Percentiles rank a stretch among this genome's conserved stretches.
Conservation (phyloP, 2,797 vertebrate species). For the Acestrorhynchus altus region DNA sequence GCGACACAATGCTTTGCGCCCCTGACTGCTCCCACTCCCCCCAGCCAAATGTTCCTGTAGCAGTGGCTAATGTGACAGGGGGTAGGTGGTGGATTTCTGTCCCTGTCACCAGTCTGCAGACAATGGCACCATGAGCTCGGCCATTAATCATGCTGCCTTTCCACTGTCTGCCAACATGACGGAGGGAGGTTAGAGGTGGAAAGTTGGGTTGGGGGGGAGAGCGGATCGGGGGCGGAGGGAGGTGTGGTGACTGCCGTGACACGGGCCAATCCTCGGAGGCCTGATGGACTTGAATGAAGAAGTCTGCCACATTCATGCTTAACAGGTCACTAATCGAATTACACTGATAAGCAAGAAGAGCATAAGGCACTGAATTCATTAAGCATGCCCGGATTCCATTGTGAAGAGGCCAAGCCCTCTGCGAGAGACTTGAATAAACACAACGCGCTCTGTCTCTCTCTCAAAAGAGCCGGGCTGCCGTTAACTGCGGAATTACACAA, state of each 20-base stretch:
- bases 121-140: constrained; percentile 73
- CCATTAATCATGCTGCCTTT: constrained; percentile 80
- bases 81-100: constrained; percentile 74
- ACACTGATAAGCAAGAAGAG: constrained; percentile 73
- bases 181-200: constrained; percentile 64
- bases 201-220: constrained; percentile 62
- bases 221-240: constrained; percentile 54
- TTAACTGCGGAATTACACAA: constrained; percentile 66
- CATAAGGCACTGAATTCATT: constrained; percentile 75
- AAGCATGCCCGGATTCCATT: constrained; percentile 70
- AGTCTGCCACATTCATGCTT: constrained; percentile 73
- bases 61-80: constrained; percentile 72
- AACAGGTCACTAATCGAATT: constrained; percentile 83
- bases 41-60: constrained; percentile 66
- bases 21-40: constrained; percentile 45
- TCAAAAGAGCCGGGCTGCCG: constrained; percentile 65
- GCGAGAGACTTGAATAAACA: constrained; percentile 69
- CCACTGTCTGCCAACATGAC: constrained; percentile 74
- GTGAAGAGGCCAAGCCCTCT: constrained; percentile 68
- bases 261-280: constrained; percentile 66
- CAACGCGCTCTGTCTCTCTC: constrained; percentile 24
- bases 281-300: constrained; percentile 74
- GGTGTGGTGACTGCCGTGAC: constrained; percentile 65
- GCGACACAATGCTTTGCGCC: constrained; percentile 43
- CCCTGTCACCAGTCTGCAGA: constrained; percentile 70